Percentiles rank a stretch among this genome's conserved stretches.
Conservation (phyloP, 2,113 vertebrate genomes). For the Pampusana beccarii region DNA sequence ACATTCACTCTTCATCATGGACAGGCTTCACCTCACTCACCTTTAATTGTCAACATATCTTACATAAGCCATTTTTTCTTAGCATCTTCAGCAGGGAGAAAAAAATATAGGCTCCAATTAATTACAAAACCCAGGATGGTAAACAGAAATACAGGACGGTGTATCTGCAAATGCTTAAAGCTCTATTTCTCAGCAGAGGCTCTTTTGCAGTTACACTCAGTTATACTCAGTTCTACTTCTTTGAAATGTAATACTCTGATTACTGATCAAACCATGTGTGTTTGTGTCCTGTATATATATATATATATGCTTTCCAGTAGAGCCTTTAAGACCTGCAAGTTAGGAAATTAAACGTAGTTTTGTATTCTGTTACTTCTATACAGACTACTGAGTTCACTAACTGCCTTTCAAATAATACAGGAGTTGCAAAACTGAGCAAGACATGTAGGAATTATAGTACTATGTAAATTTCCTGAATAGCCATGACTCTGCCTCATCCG, state of each 20-base stretch:
- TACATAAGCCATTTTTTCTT: neutral
- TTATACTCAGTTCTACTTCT: neutral
- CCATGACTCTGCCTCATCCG: neutral
- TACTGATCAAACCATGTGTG: neutral
- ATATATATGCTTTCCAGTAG: neutral
- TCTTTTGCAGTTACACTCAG: neutral
- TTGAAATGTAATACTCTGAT: neutral
- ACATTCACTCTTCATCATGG: neutral
- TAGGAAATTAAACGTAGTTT: neutral
- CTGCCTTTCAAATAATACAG: neutral
- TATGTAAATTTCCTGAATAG: neutral
- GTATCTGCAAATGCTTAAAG: neutral
- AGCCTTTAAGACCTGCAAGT: neutral
- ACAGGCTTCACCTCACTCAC: neutral
- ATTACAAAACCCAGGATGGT: neutral
- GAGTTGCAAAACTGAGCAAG: neutral
- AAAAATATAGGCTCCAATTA: neutral
- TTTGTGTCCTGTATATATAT: neutral
- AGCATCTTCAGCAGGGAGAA: neutral
- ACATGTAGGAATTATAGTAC: neutral
- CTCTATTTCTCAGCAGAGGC: neutral
- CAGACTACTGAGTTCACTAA: neutral
- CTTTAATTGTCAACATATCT: neutral
- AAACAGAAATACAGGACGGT: neutral
- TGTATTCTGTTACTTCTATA: neutral